Evolutionary conservation across 2,113 vertebrate genomes (phyloP), one percentile per base, ranked within the genome.

Genomic region (Takifugu flavidus): DNA sequence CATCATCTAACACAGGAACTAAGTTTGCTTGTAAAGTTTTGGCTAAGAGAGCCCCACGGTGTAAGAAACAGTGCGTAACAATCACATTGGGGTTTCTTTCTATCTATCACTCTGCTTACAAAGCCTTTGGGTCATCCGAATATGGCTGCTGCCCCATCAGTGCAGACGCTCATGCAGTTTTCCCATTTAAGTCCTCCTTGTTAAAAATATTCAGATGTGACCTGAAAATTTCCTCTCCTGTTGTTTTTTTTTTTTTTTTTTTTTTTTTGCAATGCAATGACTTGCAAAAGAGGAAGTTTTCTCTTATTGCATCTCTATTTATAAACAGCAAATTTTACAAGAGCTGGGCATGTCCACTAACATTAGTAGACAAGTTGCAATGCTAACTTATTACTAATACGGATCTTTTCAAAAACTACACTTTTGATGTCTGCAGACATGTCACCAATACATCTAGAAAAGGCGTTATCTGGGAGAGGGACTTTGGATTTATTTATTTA

Each of bases 161-260:
- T 61, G 26, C 59, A 68, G n/a, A 71, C 56, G 44, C 49, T 52
- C 2, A 2, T 34, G 43, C 68, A 71, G 62, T 65, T n/a, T n/a
- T n/a, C n/a, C n/a, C n/a, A n/a, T n/a, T n/a, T n/a, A n/a, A n/a
- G n/a, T n/a, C n/a, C n/a, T 28, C 49, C 26, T 56, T 61, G 11
- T 1, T 71, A 53, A 45, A 65, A 31, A 31, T 67, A 77, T 56
- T 74, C 59, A 25, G 62, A 76, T 26, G 45, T 29, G 13, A 74
- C 12, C 10, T 3, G 4, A 70, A 54, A 60, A 59, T 56, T 13
- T 70, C 69, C 45, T 58, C 46, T 52, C 55, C 54, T 62, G 54
- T 53, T 57, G 49, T 27, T 67, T 31, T 51, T 68, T 53, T 56
- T 49, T n/a, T n/a, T n/a, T n/a, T n/a, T n/a, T n/a, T n/a, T n/a